Evolutionary conservation across 2,888 invertebrate genomes (phyloP).

Genomic region (Pteria penguin): DNA sequence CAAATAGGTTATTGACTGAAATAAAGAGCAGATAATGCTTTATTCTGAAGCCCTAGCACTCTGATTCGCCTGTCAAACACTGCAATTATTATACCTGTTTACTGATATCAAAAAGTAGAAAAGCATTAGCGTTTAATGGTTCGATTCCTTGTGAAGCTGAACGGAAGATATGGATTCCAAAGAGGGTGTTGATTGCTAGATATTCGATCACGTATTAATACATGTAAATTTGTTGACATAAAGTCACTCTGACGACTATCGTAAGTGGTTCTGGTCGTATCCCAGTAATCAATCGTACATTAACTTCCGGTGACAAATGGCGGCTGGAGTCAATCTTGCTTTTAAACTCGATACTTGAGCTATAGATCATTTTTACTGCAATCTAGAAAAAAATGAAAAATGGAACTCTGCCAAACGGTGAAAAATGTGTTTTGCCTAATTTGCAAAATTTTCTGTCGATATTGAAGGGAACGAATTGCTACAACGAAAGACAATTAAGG

Average conservation of each 20-base stretch:
- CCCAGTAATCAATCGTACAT: conserved; percentile 34
- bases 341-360: not conserved
- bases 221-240: conserved; percentile 45
- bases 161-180: conserved; percentile 28
- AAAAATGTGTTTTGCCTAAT: not conserved
- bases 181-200: conserved; percentile 25
- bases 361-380: conserved; percentile 4
- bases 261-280: conserved; percentile 42
- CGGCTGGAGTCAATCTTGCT: conserved; percentile 11
- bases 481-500: conserved; percentile 24
- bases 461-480: not conserved
- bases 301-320: conserved; percentile 41
- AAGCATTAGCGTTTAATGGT: conserved; percentile 44
- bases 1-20: conserved; percentile 36
- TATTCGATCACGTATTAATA: conserved; percentile 44
- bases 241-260: conserved; percentile 37
- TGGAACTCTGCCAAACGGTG: not conserved
- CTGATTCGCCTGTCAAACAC: conserved; percentile 39
- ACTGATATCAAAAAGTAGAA: conserved; percentile 39
- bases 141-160: conserved; percentile 38
- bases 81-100: conserved; percentile 41
- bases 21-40: conserved; percentile 29
- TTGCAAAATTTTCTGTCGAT: not conserved
- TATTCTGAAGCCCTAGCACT: conserved; percentile 35
- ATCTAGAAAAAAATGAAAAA: not conserved